Evolutionary conservation across 2,797 vertebrate species (phyloP).

Genomic region (Gephyroberyx darwinii): DNA sequence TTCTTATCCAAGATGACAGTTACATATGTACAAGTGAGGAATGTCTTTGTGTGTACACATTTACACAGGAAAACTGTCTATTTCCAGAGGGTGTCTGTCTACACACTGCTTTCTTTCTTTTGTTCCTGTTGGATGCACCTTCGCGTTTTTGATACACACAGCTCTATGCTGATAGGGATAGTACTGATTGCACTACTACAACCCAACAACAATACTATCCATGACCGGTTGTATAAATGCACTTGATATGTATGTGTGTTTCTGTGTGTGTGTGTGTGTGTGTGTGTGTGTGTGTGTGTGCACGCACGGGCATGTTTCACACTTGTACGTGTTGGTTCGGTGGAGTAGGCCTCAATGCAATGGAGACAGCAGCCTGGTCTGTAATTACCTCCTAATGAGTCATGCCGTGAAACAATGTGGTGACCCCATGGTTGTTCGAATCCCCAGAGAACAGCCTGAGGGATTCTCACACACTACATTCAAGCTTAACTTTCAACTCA

Average conservation of each 20-base stretch:
- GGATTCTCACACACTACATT: conserved; percentile 44
- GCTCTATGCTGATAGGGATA: not conserved
- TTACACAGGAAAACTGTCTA: not conserved
- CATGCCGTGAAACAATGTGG: conserved; percentile 57
- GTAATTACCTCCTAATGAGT: conserved; percentile 76
- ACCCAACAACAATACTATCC: no score
- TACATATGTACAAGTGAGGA: no score
- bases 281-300: not conserved
- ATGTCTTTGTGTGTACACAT: not conserved
- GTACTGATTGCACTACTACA: no score
- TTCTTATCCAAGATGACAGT: conserved; percentile 8
- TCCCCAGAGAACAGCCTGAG: conserved; percentile 49
- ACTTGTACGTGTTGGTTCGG: conserved; percentile 15
- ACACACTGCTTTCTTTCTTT: no score
- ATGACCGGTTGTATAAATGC: not conserved
- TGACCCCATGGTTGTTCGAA: conserved; percentile 60
- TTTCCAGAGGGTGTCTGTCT: no score
- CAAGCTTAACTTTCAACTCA: conserved; percentile 50
- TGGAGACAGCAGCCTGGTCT: conserved; percentile 27
- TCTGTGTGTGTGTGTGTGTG: not conserved
- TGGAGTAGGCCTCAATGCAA: no score
- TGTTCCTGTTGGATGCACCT: not conserved
- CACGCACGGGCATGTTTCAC: conserved; percentile 57
- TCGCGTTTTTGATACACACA: not conserved
- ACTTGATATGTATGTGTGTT: conserved; percentile 9